Base-by-base conservation (phyloP, 35 echinoderm and acorn worm species). In the Ptychodera flava region DNA sequence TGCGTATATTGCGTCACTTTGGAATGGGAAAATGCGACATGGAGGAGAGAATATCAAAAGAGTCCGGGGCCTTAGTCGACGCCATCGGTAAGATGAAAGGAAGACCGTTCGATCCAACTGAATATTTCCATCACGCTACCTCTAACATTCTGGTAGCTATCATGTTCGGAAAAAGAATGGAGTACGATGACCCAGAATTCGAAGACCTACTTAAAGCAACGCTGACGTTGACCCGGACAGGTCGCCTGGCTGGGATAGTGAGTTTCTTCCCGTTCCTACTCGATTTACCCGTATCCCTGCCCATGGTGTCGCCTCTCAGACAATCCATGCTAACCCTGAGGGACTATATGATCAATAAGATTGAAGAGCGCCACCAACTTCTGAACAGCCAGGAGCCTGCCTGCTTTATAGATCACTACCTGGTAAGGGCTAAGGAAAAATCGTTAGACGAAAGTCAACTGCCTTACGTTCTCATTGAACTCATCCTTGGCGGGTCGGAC, bases 401-500 rank as follows among this genome's bases (percentile, higher is more conserved):
- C 28, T 92, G 94, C 83, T 89, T 99, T 81, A 99, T 99, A 31
- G 96, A 99, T 81, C 85, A 89, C 15, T 99, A 99, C 52, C 86
- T 99, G 14, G 79, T 83, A 28, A 92, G 94, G 76, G 92, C 94
- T 22, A 22, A 64, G 45, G 45, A 64, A 64, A 22, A 78, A 37
- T 93, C 91, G 35, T 94, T 94, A 81, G 94, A 94, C 36, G 96
- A 94, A 80, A 89, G 32, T 30, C 94, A 99, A 45, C 90, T 99
- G 37, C 94, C 90, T 75, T 92, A 99, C 45, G 94, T 93, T 28
- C 83, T 99, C 16, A 99, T 86, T 85, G 96, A 99, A 37, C 88
- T 99, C 33, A 91, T 99, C 30, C 94, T 99, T 45, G 96, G 92
- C 83, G 96, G 96, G 29, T 94, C 96, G 1, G 96, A 99, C 80